Evolutionary conservation across 2,113 vertebrate genomes (phyloP), one percentile per base, ranked within the genome.

Genomic region (Chloropsis hardwickii): DNA sequence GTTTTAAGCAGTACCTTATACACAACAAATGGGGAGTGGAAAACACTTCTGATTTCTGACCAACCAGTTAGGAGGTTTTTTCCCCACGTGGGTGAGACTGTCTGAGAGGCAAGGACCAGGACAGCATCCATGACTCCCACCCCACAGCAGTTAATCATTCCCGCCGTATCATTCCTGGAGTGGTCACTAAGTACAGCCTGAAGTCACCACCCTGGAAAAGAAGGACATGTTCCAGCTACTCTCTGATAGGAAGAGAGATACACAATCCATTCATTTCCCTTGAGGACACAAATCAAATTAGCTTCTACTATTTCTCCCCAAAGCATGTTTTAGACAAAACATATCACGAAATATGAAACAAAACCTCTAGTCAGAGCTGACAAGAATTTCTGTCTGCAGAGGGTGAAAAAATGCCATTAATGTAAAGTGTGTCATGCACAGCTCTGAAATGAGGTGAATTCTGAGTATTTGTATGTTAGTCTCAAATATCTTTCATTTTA

Each of bases 61-160:
- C 4, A 71, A 13, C 1, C 12, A 58, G 1, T 29, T 42, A 25
- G 12, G 11, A 50, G 1, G 1, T 4, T 3, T 14, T 19, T 22
- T 72, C 61, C 20, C 27, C 18, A 28, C 1, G 2, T 19, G 13
- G 14, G 2, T 47, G 16, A 65, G 6, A 3, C 1, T 48, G 5
- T 51, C 31, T 50, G 48, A 31, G 14, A 37, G 22, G 21, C 70
- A 22, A 82, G 23, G 25, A 53, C 25, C 29, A 47, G 20, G 18
- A 42, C 22, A 66, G 5, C 23, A 71, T 31, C 20, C 56, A 22
- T 18, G 23, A 22, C 8, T 74, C 11, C 23, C 27, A 73, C 3
- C 6, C 51, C 47, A 44, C 5, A 39, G 13, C 10, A 57, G 25
- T 76, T n/a, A 57, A 4, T 53, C 33, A 25, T 76, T 60, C 18